These are phyloP conservation scores for Synanthedon formicaeformis DNA, from an alignment of 2,888 invertebrate genomes.

Conservation along the genomic window DNA sequence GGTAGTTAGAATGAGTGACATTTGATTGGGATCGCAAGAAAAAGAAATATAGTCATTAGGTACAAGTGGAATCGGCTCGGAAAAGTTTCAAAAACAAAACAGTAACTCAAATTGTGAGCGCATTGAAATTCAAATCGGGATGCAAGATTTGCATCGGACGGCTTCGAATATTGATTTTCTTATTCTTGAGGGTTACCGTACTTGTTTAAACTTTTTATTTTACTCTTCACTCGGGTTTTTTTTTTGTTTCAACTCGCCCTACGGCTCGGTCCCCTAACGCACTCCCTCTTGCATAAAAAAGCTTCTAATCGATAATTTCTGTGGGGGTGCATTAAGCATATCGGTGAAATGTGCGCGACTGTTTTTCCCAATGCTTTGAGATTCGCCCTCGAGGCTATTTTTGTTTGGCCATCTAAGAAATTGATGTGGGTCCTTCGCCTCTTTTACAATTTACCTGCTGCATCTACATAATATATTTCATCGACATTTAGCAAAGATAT, in stretches of 20 bases:
- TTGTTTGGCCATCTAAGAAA: constrained; percentile 50
- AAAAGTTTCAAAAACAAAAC: constrained; percentile 37
- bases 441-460: no score
- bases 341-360: constrained; percentile 55
- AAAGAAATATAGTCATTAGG: no score
- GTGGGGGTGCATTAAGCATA: constrained; percentile 72
- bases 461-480: no score
- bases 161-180: constrained; percentile 66
- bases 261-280: constrained; percentile 52
- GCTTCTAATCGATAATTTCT: constrained; percentile 72
- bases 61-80: constrained; percentile 7
- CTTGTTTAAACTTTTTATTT: constrained; percentile 72
- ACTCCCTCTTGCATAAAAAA: constrained; percentile 71
- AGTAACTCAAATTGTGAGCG: constrained; percentile 43
- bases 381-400: constrained; percentile 61
- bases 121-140: constrained; percentile 64
- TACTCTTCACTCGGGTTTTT: constrained; percentile 68
- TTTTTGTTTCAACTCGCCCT: constrained; percentile 69
- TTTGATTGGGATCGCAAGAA: no score
- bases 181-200: constrained; percentile 60
- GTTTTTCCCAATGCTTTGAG: constrained; percentile 66
- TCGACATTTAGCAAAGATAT: no score
- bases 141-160: constrained; percentile 65
- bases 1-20: no score
- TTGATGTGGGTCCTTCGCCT: neutral